Percentiles rank a stretch among this genome's conserved stretches.
Evolutionary conservation across 2,888 invertebrate genomes (phyloP).

Genomic region (Lasioglossum vierecki): DNA sequence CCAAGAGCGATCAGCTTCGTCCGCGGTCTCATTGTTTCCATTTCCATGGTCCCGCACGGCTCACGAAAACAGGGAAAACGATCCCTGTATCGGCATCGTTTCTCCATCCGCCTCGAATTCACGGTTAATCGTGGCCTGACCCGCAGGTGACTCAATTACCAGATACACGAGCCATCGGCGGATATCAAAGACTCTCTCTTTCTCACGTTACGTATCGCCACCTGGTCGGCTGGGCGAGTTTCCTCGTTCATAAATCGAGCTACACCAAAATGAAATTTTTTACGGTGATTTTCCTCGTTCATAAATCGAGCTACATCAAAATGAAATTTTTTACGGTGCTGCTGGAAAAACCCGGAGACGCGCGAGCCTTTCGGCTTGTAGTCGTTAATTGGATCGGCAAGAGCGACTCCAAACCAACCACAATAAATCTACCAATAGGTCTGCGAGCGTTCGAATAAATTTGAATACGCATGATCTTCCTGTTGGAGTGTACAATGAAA

Average conservation of each 20-base stretch:
- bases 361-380: conserved; percentile 42
- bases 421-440: background rate
- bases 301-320: conserved; percentile 56
- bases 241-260: conserved; percentile 50
- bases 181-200: conserved; percentile 56
- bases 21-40: background rate
- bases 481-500: no score
- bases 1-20: background rate
- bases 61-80: conserved; percentile 18
- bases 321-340: conserved; percentile 46
- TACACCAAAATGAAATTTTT: conserved; percentile 54
- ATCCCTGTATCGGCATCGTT: conserved; percentile 1
- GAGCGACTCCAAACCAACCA: conserved; percentile 37
- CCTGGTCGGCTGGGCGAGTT: conserved; percentile 22
- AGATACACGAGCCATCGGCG: conserved; percentile 5
- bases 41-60: background rate
- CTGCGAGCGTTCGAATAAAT: background rate
- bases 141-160: conserved; percentile 51
- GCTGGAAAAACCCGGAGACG: conserved; percentile 21
- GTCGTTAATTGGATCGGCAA: conserved; percentile 51
- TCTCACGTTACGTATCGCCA: conserved; percentile 58
- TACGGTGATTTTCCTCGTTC: conserved; percentile 19
- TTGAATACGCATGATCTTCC: background rate
- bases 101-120: conserved; percentile 26
- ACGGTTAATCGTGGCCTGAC: conserved; percentile 29